These are phyloP conservation scores for Meliscaeva auricollis DNA, from an alignment of 2,888 invertebrate genomes.

Conservation along the genomic window DNA sequence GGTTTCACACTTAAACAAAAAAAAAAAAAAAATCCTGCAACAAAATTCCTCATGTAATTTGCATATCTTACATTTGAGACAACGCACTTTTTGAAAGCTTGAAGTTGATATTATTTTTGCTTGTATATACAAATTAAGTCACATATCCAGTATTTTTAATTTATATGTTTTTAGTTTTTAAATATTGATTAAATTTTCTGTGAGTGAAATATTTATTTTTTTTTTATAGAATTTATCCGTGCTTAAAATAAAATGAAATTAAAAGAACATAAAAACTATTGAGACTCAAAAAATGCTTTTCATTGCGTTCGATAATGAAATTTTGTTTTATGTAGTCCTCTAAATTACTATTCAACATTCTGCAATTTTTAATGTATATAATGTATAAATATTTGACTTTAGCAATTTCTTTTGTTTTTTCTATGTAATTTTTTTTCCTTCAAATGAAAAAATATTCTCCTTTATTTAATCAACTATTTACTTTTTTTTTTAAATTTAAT, in stretches of 20 bases:
- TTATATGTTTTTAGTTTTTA: not conserved
- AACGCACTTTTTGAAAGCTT: slow-evolving; percentile 12
- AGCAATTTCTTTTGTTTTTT: slow-evolving; percentile 35
- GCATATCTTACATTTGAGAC: not conserved
- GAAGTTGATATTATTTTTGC: slow-evolving; percentile 2
- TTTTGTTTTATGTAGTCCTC: slow-evolving; percentile 32
- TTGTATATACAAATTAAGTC: slow-evolving; percentile 41
- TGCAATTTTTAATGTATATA: slow-evolving; percentile 64
- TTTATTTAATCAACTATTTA: slow-evolving; percentile 38
- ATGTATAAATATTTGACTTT: slow-evolving; percentile 19
- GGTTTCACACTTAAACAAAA: not conserved
- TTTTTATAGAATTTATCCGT: slow-evolving; percentile 8
- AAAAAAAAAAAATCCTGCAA: slow-evolving; percentile 18
- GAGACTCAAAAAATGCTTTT: slow-evolving; percentile 28
- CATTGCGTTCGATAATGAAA: slow-evolving; percentile 34
- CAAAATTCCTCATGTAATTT: slow-evolving; percentile 19
- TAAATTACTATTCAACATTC: slow-evolving; percentile 61
- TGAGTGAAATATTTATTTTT: slow-evolving; percentile 12
- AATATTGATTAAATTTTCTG: slow-evolving; percentile 17
- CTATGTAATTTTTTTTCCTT: slow-evolving; percentile 41
- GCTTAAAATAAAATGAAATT: not conserved
- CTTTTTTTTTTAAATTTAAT: slow-evolving; percentile 13
- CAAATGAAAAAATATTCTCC: slow-evolving; percentile 67
- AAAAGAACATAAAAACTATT: not conserved
- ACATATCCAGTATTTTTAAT: slow-evolving; percentile 25